These are phyloP conservation scores for Pelodiscus sinensis DNA, from an alignment of 2,113 vertebrate genomes.

Conservation along the genomic window DNA sequence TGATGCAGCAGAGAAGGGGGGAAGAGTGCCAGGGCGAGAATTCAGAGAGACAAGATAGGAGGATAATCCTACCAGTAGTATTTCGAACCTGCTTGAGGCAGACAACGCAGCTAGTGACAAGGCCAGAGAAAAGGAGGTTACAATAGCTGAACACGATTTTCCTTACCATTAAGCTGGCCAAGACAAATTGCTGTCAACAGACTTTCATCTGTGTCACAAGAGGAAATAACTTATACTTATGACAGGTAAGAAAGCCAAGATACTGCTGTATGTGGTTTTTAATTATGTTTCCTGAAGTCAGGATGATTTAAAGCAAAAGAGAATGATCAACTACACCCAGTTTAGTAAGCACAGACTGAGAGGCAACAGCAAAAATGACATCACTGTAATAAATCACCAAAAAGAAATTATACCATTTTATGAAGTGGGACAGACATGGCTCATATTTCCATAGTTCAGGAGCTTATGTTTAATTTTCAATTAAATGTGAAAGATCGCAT, in stretches of 20 bases:
- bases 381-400: slow-evolving; percentile 15
- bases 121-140: background rate
- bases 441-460: background rate
- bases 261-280: background rate
- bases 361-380: slow-evolving; percentile 11
- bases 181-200: background rate
- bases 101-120: background rate
- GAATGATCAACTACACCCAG: background rate
- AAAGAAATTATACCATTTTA: slow-evolving; percentile 5
- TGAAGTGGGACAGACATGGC: background rate
- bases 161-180: background rate
- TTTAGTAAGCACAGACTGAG: slow-evolving; percentile 1
- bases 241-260: background rate
- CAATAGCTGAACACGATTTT: background rate
- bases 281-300: background rate
- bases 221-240: background rate
- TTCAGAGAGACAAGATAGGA: background rate
- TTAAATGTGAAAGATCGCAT: background rate
- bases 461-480: background rate
- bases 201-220: background rate
- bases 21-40: background rate
- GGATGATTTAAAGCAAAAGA: slow-evolving; percentile 22
- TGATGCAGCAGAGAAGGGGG: background rate
- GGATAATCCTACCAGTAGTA: background rate
- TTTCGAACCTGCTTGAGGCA: background rate